Base-by-base conservation (phyloP, 2,113 vertebrate genomes). In the Prionailurus bengalensis region DNA sequence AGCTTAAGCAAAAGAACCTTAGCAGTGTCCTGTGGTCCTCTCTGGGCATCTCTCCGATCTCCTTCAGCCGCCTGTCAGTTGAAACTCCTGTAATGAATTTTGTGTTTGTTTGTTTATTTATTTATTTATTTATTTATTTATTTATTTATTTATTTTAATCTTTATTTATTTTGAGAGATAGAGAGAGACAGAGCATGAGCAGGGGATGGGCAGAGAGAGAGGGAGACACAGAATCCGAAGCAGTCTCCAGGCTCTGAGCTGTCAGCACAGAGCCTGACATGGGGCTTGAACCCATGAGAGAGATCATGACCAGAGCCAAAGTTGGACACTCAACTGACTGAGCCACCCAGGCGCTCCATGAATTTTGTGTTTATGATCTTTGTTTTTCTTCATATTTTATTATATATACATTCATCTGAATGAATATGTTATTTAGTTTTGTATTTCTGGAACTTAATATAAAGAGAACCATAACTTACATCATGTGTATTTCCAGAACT, bases 381-480 rank as follows among this genome's bases (percentile, higher is more conserved):
- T 65, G 4, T 9, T 83, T 87, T 87, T 76, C 16, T 73, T 74
- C n/a, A 17, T 74, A 80, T 81, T 96, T 96, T 80, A 78, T 92
- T 21, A 71, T 31, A 70, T 80, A 23, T 15, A 42, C 66, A 85
- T 92, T 2, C 11, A 66, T 39, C 45, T 85, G 55, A 39, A 85
- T 96, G 51, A 68, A n/a, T 70, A 33, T 48, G 10, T 70, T 71
- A 82, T 51, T 81, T 65, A 73, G 55, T 78, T 85, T 93, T 78
- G 4, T 42, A 79, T 94, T 85, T 89, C 33, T 94, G 36, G 31
- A 51, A 42, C 36, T 89, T 89, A 27, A 55, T 48, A 15, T 42
- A 80, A n/a, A 61, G 58, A 7, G 21, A 94, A 19, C 51, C 61
- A 55, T 89, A 21, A 21, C 15, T 39, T 23, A 51, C 10, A 36